Base-by-base conservation (phyloP, 2,797 vertebrate genomes). In the Lacerta agilis region DNA sequence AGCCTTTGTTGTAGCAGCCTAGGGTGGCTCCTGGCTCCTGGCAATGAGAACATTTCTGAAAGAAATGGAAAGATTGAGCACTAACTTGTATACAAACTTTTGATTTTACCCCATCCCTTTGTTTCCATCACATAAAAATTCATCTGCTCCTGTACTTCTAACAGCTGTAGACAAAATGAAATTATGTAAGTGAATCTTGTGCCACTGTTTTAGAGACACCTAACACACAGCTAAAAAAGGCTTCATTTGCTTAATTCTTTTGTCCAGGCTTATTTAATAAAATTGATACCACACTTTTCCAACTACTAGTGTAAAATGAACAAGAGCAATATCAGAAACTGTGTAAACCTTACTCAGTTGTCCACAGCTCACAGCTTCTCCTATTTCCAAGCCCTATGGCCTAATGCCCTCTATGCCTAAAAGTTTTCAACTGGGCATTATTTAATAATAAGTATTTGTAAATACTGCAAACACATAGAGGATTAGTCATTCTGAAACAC, bases 1-100 rank as follows among this genome's bases (percentile, higher is more conserved):
- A 99, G 96, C 99, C 99, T 98, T 99, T 99, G 96, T 98, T 99
- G 98, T 99, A 99, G 97, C 99, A 99, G 96, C 99, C 99, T 95
- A 99, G 97, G 86, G 99, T 99, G 91, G 99, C 99, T 90, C 99
- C 99, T 0, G 98, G 96, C 97, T 98, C 98, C 97, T 99, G 98
- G 96, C 99, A 99, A 97, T 98, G 98, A 81, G 98, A 99, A 97
- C 99, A 99, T 97, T 97, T 98, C 98, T 99, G 96, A 84, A 96
- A 96, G 76, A 89, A 79, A 94, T 72, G 86, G 45, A 92, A 82
- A 94, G 82, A 80, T 83, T 91, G 93, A 90, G 88, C 0, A 29
- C 18, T 38, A 84, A 77, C 90, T 86, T 90, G 89, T 4, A 79
- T 1, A 71, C 77, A 83, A 88, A 91, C 58, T 0, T 20, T 38